Base-by-base conservation (phyloP, 1,140 invertebrate genomes). In the Mycetomoellerius zeteki region DNA sequence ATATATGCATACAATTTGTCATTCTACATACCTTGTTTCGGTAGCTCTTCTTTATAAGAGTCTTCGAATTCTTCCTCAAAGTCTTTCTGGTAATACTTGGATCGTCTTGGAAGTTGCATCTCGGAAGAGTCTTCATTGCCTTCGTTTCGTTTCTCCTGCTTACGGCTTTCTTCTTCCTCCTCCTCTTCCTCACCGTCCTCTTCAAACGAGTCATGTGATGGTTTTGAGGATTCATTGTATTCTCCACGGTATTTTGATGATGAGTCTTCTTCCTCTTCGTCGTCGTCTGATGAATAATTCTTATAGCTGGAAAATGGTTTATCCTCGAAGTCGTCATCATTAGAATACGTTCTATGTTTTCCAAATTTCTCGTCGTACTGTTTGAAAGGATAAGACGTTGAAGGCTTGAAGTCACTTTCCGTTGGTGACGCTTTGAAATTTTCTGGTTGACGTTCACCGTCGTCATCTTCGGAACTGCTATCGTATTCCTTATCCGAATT, bases 291-390 rank as follows among this genome's bases (percentile, higher is more conserved):
- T 30, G 88, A 54, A 58, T 81, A 77, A 27, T 77, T 43, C 4
- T 60, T 47, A 43, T 90, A 86, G 3, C 77, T 87, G 0, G 87
- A 52, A n/a, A 24, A n/a, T 7, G 78, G 64, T 14, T 73, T 81
- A 33, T 86, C 73, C 0, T 82, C 86, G 8, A 14, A 50, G 5
- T 88, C 87, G 8, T 82, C 77, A 0, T 88, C 82, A 1, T 54
- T 33, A 14, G 19, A 33, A 52, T 62, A 30, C 21, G 52, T 81
- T n/a, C 77, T 88, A 27, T 86, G 78, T 33, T 91, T 94, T 19
- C 89, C 86, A 69, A 94, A 94, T 86, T 92, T 94, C 58, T 93
- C 91, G 47, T 95, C 93, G 75, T 94, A 95, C 5, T 93, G 76
- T 43, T 92, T 92, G 37, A 94, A 93, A 19, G 91, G 89, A 67